Evolutionary conservation across 2,113 vertebrate genomes (phyloP).

Genomic region (Cricetomys ansorgei): DNA sequence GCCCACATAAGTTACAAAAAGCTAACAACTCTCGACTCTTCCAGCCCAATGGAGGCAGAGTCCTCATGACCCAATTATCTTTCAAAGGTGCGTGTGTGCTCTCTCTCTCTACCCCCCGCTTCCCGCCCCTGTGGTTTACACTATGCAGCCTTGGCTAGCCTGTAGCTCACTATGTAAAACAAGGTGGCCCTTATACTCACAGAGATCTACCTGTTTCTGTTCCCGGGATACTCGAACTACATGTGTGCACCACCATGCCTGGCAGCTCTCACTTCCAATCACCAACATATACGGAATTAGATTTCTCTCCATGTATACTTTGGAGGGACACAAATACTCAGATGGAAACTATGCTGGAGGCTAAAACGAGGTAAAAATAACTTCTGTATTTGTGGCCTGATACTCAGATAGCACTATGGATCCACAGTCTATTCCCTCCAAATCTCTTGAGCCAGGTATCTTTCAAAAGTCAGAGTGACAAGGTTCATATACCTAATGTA

Average conservation of each 20-base stretch:
- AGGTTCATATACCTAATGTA: background rate
- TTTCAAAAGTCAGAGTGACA: slow-evolving; percentile 6
- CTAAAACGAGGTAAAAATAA: background rate
- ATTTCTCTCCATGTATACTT: background rate
- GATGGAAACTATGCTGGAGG: background rate
- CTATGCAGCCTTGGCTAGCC: background rate
- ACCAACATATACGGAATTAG: background rate
- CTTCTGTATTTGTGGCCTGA: slow-evolving; percentile 5
- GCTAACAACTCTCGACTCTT: background rate
- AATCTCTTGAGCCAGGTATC: background rate
- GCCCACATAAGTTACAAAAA: background rate
- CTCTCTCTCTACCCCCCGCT: no score
- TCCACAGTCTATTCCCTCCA: background rate
- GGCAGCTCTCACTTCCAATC: background rate
- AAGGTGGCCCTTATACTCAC: background rate
- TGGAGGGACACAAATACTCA: background rate
- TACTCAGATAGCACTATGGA: background rate
- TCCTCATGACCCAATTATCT: background rate
- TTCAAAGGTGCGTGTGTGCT: no score
- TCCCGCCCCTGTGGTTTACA: no score
- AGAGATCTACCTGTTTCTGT: background rate
- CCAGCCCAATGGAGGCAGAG: background rate
- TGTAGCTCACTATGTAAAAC: background rate
- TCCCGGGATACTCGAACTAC: background rate
- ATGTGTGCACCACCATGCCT: background rate